Percentiles rank a stretch among this genome's conserved stretches.
Evolutionary conservation across 2,888 invertebrate species (phyloP).

Genomic region (Cryptocephalus primarius): DNA sequence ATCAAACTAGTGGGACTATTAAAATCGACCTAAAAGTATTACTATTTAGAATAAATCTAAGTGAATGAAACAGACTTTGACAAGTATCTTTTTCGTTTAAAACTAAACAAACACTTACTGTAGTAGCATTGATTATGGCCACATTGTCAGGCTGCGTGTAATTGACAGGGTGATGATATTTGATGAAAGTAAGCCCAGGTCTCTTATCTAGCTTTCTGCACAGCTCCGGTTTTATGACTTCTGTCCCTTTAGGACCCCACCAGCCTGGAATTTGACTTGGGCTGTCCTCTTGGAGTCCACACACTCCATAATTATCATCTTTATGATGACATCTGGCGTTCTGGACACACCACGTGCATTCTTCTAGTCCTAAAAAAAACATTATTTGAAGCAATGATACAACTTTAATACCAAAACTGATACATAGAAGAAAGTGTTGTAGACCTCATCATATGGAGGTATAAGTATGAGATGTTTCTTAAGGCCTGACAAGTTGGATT

Average conservation of each 20-base stretch:
- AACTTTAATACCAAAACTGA: no score
- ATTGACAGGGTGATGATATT: slow-evolving; percentile 81
- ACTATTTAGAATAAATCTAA: not conserved
- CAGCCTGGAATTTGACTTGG: slow-evolving; percentile 75
- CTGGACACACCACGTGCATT: slow-evolving; percentile 90
- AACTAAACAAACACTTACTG: slow-evolving; percentile 34
- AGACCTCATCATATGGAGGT: no score
- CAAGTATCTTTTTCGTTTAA: not conserved
- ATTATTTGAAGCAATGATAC: not conserved
- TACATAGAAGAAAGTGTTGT: no score
- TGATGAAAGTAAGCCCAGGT: slow-evolving; percentile 80
- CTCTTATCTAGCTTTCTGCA: slow-evolving; percentile 70
- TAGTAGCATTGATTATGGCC: slow-evolving; percentile 74
- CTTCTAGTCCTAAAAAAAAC: slow-evolving; percentile 41
- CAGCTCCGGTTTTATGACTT: slow-evolving; percentile 49
- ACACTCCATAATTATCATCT: slow-evolving; percentile 73
- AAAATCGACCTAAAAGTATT: slow-evolving; percentile 47
- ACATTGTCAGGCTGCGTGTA: slow-evolving; percentile 77
- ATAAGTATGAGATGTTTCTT: no score
- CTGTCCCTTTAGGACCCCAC: slow-evolving; percentile 78
- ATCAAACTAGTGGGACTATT: slow-evolving; percentile 57
- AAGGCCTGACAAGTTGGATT: no score
- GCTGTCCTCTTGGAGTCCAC: slow-evolving; percentile 66
- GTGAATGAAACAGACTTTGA: no score
- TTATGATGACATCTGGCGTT: slow-evolving; percentile 82